Conservation (phyloP, 2,888 invertebrate species). For the Lasioglossum zephyrum region DNA sequence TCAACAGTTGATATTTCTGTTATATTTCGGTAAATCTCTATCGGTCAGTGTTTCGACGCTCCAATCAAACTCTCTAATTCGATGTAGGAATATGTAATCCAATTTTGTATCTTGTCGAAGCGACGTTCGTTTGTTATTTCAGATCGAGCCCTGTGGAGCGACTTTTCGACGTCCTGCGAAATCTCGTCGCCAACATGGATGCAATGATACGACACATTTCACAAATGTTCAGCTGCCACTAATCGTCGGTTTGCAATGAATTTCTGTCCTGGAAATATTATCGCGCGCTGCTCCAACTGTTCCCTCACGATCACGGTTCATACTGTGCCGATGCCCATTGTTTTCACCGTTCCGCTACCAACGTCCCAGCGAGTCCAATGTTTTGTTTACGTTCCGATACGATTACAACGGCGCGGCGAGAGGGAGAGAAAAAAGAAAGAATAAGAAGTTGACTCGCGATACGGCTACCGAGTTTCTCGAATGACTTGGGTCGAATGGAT, state of each 20-base stretch:
- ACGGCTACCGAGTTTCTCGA: conserved; percentile 33
- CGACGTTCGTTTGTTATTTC: conserved; percentile 44
- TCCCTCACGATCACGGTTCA: neutral
- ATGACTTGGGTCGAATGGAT: conserved; percentile 35
- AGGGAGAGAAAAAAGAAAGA: neutral
- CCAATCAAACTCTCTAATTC: neutral
- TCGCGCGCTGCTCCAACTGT: neutral
- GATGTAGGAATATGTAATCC: no score
- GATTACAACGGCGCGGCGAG: no score
- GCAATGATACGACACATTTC: conserved; percentile 54
- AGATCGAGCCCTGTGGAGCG: conserved; percentile 71
- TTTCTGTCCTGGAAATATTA: neutral
- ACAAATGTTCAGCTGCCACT: conserved; percentile 26
- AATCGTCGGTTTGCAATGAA: neutral
- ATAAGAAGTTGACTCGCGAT: conserved; percentile 12
- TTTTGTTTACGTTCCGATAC: conserved; percentile 28
- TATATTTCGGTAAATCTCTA: neutral
- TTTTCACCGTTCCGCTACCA: neutral
- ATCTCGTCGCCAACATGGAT: conserved; percentile 66
- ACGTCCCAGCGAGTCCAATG: conserved; percentile 4
- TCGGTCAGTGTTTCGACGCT: neutral
- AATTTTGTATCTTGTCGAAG: no score
- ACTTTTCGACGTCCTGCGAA: conserved; percentile 77
- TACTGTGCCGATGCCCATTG: neutral
- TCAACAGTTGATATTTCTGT: neutral